Percentiles rank a stretch among this genome's conserved stretches.
phyloP scores from a whole-genome alignment of 1,140 invertebrate species.

The Sminthurides bifidus region DNA sequence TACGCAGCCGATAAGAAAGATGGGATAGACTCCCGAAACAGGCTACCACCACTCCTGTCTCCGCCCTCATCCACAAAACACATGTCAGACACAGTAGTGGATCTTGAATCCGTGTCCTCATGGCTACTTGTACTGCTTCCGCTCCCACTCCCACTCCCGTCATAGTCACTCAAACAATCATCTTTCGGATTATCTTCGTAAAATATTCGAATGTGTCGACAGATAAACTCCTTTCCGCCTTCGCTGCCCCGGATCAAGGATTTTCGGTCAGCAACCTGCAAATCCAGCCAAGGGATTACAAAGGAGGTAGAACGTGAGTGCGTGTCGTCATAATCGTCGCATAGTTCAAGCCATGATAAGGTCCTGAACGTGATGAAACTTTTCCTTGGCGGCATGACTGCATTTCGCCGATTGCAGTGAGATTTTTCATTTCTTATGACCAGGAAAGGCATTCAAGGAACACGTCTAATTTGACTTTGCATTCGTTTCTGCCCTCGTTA shows the following conservation, averaged over 20 bases:
- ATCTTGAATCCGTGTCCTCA: background rate
- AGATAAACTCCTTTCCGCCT: constrained; percentile 17
- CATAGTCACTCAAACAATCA: too few relatives aligned
- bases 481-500: too few relatives aligned
- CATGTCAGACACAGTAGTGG: background rate
- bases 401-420: too few relatives aligned
- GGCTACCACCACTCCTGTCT: background rate
- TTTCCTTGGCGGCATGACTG: too few relatives aligned
- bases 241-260: constrained; percentile 16
- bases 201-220: constrained; percentile 15
- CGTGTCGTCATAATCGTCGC: too few relatives aligned
- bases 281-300: too few relatives aligned
- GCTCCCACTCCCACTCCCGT: background rate
- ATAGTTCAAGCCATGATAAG: too few relatives aligned
- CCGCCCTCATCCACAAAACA: background rate
- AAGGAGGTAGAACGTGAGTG: background rate
- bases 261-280: constrained; percentile 22
- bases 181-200: background rate
- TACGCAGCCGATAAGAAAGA: too few relatives aligned
- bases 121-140: background rate
- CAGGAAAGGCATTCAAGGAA: too few relatives aligned
- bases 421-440: too few relatives aligned
- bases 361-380: too few relatives aligned
- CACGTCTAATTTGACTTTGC: too few relatives aligned
- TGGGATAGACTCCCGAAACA: background rate